A percentile compares a stretch with the other conserved stretches of the same genome.
These are phyloP conservation scores for Penaeus indicus DNA, from an alignment of 1,140 invertebrate species.

Conservation along the genomic window DNA sequence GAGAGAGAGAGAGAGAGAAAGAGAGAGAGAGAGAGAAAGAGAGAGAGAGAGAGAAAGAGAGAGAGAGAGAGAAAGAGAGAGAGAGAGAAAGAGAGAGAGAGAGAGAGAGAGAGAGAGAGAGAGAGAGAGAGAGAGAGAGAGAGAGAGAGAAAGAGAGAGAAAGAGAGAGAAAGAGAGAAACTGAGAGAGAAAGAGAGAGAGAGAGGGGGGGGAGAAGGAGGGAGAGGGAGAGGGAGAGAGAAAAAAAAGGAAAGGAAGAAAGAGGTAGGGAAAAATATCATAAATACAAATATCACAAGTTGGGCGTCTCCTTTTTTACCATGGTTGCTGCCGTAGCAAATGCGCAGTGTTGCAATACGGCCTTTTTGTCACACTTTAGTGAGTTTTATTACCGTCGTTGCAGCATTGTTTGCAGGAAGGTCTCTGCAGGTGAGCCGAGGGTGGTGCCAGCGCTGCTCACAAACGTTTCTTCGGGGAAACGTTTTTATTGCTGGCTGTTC, in stretches of 20 bases:
- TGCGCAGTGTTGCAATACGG: too few relatives aligned
- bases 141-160: not conserved
- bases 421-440: too few relatives aligned
- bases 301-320: too few relatives aligned
- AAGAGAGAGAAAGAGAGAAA: not conserved
- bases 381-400: too few relatives aligned
- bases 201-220: not conserved
- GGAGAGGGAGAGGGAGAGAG: not conserved
- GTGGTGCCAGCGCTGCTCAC: too few relatives aligned
- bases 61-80: not conserved
- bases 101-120: constrained; percentile 1
- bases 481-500: too few relatives aligned
- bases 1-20: not conserved
- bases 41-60: constrained; percentile 7
- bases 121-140: not conserved
- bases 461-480: too few relatives aligned
- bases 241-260: not conserved
- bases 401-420: too few relatives aligned
- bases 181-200: not conserved
- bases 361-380: too few relatives aligned
- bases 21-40: not conserved
- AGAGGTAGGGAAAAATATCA: not conserved
- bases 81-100: not conserved
- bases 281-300: not conserved
- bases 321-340: too few relatives aligned